phyloP scores from a whole-genome alignment of 2,113 vertebrate genomes.

The Aegithalos caudatus region DNA sequence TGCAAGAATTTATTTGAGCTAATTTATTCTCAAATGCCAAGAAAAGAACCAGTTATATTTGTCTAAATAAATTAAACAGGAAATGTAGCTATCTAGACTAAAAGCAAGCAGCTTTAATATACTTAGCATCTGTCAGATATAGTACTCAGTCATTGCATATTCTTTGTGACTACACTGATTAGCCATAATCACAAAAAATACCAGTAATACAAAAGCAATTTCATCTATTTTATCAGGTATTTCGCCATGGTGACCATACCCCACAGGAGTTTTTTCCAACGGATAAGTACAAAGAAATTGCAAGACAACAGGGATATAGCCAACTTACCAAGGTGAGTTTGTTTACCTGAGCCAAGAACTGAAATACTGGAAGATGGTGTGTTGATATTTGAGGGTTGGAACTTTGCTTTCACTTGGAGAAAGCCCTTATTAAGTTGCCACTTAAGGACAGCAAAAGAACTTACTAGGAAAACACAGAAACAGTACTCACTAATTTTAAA shows the following conservation, averaged over 20 bases:
- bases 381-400: background rate
- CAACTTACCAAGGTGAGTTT: slow-evolving; percentile 82
- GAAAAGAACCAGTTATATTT: background rate
- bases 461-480: background rate
- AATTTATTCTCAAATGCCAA: background rate
- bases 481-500: background rate
- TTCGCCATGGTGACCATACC: slow-evolving; percentile 84
- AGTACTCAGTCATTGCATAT: background rate
- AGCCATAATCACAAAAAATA: background rate
- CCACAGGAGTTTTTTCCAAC: slow-evolving; percentile 81
- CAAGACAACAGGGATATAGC: slow-evolving; percentile 83
- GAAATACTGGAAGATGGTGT: background rate
- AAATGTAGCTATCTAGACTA: background rate
- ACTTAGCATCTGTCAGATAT: background rate
- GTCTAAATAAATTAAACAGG: background rate
- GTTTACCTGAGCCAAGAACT: background rate
- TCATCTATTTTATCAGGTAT: slow-evolving; percentile 70
- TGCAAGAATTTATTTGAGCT: background rate
- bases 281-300: slow-evolving; percentile 76
- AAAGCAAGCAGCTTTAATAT: background rate
- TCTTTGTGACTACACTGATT: background rate
- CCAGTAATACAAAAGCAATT: background rate
- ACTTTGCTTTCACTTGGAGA: background rate
- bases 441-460: background rate
- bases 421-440: background rate